Evolutionary conservation across 2,113 vertebrate genomes (phyloP).

Genomic region (Ceratotherium simum): DNA sequence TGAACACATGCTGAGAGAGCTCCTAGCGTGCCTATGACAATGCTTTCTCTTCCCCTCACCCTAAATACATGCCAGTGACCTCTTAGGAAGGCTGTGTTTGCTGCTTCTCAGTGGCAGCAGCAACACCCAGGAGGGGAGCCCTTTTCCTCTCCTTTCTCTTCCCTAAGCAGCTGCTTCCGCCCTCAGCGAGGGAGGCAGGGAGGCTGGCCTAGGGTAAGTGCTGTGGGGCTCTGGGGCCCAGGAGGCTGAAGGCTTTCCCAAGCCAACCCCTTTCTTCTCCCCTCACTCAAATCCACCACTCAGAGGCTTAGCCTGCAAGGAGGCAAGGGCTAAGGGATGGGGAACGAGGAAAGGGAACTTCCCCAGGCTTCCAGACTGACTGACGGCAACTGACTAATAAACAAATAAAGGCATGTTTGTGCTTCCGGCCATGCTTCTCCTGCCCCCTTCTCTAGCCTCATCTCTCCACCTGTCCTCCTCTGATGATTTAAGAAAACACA

Average conservation of each 20-base stretch:
- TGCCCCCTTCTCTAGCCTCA: neutral
- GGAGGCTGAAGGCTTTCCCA: neutral
- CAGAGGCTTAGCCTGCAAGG: neutral
- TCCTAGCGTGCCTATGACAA: neutral
- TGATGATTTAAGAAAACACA: neutral
- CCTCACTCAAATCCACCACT: neutral
- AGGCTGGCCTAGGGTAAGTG: neutral
- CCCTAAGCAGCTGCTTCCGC: neutral
- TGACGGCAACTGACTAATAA: neutral
- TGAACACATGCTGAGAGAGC: neutral
- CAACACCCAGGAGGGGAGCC: neutral
- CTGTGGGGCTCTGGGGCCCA: accelerated
- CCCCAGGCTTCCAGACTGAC: neutral
- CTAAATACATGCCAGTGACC: neutral
- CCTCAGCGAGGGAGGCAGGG: neutral
- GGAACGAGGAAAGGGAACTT: neutral
- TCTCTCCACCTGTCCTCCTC: neutral
- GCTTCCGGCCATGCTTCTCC: neutral
- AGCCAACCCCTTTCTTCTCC: neutral
- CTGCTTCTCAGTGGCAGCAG: neutral
- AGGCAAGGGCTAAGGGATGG: neutral
- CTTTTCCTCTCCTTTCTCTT: neutral
- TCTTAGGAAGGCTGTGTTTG: neutral
- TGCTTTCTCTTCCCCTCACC: neutral
- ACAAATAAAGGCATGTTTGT: neutral